These are phyloP conservation scores for Macaria liturata DNA, from an alignment of 2,888 invertebrate species.

Conservation along the genomic window DNA sequence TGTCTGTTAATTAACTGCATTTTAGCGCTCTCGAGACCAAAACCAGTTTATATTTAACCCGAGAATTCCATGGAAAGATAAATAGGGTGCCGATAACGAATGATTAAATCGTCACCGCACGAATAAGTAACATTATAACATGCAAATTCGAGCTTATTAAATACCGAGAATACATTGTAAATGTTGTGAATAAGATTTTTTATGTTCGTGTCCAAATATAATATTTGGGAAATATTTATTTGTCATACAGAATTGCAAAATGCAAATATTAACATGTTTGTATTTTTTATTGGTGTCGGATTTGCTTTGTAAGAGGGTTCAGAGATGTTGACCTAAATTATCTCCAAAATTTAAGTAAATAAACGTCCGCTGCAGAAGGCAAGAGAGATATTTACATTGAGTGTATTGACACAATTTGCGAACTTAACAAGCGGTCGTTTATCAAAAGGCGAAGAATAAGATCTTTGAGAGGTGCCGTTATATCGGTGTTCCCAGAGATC, in stretches of 20 bases:
- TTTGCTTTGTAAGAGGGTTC: no score
- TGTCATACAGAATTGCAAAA: conserved; percentile 7
- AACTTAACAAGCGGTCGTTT: conserved; percentile 32
- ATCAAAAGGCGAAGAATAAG: conserved; percentile 34
- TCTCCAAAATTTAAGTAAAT: no score
- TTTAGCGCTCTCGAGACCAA: conserved; percentile 14
- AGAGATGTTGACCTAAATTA: no score
- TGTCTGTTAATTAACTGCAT: conserved; percentile 28
- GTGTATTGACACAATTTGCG: conserved; percentile 22
- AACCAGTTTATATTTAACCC: conserved; percentile 11
- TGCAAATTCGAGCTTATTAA: neutral
- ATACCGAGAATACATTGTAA: neutral
- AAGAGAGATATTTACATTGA: neutral
- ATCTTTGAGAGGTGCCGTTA: conserved; percentile 50
- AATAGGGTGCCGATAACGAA: conserved; percentile 20
- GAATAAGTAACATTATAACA: neutral
- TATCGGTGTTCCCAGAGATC: conserved; percentile 41
- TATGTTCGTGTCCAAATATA: neutral
- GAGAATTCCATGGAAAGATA: conserved; percentile 15
- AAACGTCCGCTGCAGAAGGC: no score
- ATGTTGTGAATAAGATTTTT: conserved; percentile 1
- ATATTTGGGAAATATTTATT: conserved; percentile 9
- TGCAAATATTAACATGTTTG: conserved; percentile 1
- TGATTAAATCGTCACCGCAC: conserved; percentile 6
- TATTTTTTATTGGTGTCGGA: conserved; percentile 5